These are phyloP conservation scores for Perca flavescens DNA, from an alignment of 2,113 vertebrate genomes.

Conservation along the genomic window DNA sequence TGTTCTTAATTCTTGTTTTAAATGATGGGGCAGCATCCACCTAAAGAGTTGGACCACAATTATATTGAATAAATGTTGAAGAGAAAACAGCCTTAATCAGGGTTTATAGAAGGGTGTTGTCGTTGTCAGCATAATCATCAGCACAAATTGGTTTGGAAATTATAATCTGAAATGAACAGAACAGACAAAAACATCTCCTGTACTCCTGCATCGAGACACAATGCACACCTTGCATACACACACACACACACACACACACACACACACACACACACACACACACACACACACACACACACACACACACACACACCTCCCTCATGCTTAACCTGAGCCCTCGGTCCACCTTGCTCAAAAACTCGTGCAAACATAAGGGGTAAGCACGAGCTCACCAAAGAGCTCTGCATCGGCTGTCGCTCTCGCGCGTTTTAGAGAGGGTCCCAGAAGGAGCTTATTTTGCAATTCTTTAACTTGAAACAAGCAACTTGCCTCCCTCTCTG, in stretches of 20 bases:
- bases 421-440: neutral
- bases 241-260: too few species aligned
- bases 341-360: slow-evolving; percentile 64
- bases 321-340: slow-evolving; percentile 54
- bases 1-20: neutral
- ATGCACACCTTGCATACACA: slow-evolving; percentile 33
- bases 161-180: neutral
- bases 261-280: slow-evolving; percentile 23
- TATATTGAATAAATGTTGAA: neutral
- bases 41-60: neutral
- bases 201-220: slow-evolving; percentile 45
- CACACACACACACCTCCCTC: slow-evolving; percentile 39
- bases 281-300: slow-evolving; percentile 39
- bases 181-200: slow-evolving; percentile 30
- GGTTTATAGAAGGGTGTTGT: neutral
- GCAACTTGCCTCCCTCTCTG: slow-evolving; percentile 25
- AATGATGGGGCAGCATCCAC: neutral
- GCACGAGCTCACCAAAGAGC: slow-evolving; percentile 12
- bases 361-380: slow-evolving; percentile 32
- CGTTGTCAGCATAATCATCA: neutral
- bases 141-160: neutral
- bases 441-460: slow-evolving; percentile 33
- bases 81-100: neutral
- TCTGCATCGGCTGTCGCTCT: slow-evolving; percentile 15
- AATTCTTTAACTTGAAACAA: slow-evolving; percentile 27